Conservation (phyloP, 2,797 vertebrate species). For the Rhyacichthys aspro region DNA sequence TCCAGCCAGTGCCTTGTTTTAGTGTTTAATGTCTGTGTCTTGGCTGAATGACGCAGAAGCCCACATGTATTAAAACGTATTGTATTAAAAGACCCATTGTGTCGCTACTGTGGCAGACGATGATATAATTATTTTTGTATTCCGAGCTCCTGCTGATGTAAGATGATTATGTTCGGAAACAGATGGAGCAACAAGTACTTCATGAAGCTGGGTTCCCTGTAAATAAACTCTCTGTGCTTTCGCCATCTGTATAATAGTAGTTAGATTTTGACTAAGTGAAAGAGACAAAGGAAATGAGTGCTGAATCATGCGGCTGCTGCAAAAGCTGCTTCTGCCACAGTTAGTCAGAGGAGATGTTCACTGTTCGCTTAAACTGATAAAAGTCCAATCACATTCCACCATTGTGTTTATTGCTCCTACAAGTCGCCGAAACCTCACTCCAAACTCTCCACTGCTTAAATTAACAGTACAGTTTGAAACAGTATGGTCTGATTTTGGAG, state of each 20-base stretch:
- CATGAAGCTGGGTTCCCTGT: background rate
- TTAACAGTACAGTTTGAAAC: no score
- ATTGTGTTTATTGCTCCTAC: background rate
- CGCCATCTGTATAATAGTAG: constrained; percentile 9
- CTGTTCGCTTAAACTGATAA: constrained; percentile 5
- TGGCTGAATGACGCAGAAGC: constrained; percentile 12
- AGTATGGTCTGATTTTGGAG: no score
- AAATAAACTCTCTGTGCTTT: background rate
- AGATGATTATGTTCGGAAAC: background rate
- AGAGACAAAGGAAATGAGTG: constrained; percentile 13
- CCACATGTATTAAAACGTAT: constrained; percentile 3
- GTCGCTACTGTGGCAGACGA: background rate
- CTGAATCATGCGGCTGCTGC: constrained; percentile 7
- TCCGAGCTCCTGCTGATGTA: background rate
- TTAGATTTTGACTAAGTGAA: constrained; percentile 12
- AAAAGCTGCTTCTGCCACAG: constrained; percentile 8
- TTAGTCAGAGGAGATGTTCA: background rate
- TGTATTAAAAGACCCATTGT: background rate
- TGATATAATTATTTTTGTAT: background rate
- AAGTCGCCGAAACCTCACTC: no score
- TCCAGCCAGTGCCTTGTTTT: constrained; percentile 33
- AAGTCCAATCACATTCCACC: background rate
- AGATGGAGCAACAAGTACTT: constrained; percentile 3
- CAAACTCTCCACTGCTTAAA: no score
- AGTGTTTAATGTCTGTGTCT: constrained; percentile 35